These are phyloP conservation scores for Oceanodroma leucorhoa DNA, from an alignment of 2,797 vertebrate species.

Conservation along the genomic window DNA sequence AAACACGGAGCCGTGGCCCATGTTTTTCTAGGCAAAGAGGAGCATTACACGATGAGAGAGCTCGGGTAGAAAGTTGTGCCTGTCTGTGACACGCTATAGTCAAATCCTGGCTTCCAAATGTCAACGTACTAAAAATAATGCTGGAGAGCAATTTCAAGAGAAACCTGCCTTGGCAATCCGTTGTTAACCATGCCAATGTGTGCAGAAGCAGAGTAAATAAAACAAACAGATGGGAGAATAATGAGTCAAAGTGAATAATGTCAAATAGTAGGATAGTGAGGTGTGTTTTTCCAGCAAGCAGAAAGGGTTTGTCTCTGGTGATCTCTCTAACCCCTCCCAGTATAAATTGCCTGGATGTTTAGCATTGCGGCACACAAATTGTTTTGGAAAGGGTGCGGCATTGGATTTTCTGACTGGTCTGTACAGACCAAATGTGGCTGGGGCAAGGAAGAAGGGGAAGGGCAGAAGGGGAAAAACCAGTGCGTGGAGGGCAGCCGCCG, in stretches of 20 bases:
- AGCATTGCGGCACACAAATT: not conserved
- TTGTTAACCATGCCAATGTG: not conserved
- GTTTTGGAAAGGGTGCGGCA: not conserved
- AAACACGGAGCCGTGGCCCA: fast-evolving
- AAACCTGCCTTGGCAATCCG: not conserved
- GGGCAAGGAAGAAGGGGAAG: not conserved
- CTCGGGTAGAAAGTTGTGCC: fast-evolving
- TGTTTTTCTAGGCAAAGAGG: fast-evolving
- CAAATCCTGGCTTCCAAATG: not conserved
- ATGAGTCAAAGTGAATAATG: not conserved
- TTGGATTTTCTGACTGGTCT: not conserved
- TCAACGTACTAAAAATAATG: not conserved
- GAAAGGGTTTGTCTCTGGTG: not conserved
- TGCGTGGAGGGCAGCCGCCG: fast-evolving
- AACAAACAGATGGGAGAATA: not conserved
- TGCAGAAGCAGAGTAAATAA: not conserved
- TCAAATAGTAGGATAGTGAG: fast-evolving
- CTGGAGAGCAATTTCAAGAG: not conserved
- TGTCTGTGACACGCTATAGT: fast-evolving
- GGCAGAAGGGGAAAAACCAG: not conserved
- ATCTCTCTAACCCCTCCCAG: not conserved
- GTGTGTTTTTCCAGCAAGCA: not conserved
- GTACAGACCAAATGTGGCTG: not conserved
- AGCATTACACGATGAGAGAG: fast-evolving
- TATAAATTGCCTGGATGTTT: not conserved